phyloP scores from a whole-genome alignment of 2,888 invertebrate genomes.

The Pherbina coryleti region DNA sequence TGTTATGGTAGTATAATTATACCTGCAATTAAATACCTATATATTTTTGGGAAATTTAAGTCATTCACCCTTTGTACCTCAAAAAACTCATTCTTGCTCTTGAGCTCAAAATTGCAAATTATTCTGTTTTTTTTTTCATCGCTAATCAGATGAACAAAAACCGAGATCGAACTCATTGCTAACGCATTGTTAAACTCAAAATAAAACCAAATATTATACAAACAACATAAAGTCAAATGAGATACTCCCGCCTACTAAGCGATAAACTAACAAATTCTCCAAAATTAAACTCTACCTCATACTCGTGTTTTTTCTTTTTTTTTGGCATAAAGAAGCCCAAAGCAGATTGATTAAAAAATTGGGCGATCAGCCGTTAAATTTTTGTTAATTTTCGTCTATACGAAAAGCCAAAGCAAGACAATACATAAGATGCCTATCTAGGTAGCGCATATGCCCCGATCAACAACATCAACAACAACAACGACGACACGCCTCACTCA shows the following conservation, averaged over 20 bases:
- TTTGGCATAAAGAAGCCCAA: conserved; percentile 55
- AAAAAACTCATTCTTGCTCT: no score
- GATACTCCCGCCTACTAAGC: not conserved
- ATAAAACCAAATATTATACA: not conserved
- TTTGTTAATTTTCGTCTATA: conserved; percentile 52
- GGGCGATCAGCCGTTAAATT: conserved; percentile 70
- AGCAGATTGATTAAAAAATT: conserved; percentile 69
- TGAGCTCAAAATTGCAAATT: no score
- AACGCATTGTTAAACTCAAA: no score
- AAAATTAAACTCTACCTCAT: not conserved
- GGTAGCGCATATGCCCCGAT: conserved; percentile 28
- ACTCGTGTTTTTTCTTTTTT: no score
- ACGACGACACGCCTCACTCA: conserved; percentile 9
- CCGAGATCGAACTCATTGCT: no score
- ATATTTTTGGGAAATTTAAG: no score
- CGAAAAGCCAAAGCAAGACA: conserved; percentile 31
- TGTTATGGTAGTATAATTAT: no score
- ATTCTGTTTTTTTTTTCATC: no score
- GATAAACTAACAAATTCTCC: conserved; percentile 14
- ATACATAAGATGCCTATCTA: conserved; percentile 38
- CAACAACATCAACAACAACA: conserved; percentile 8
- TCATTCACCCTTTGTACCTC: no score
- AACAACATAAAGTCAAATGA: not conserved
- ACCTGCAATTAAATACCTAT: no score
- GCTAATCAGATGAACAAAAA: no score